Conservation (phyloP, 1,140 invertebrate genomes). For the Mactra quadrangularis region DNA sequence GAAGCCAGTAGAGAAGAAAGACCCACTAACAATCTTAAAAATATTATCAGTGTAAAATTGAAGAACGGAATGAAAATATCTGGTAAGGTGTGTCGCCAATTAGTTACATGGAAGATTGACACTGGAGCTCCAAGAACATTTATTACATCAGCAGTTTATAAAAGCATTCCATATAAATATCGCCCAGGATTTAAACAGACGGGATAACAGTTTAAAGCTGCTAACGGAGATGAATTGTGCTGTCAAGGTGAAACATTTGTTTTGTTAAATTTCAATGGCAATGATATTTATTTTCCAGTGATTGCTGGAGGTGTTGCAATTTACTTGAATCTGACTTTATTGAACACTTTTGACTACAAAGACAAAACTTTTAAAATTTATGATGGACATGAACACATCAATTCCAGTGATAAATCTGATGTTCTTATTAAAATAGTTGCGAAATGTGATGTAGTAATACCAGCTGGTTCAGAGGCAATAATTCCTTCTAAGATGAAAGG, state of each 20-base stretch:
- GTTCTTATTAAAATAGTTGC: no score
- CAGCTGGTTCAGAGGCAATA: no score
- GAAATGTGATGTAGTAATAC: no score
- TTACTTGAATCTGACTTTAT: no score
- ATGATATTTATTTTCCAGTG: slow-evolving; percentile 50
- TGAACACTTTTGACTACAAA: no score
- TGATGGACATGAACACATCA: no score
- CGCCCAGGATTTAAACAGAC: slow-evolving; percentile 50
- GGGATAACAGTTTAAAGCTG: slow-evolving; percentile 29
- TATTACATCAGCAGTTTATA: slow-evolving; percentile 38
- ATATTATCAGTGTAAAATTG: not conserved
- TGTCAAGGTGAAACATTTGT: slow-evolving; percentile 31
- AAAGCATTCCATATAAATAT: slow-evolving; percentile 27
- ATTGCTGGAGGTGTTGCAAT: slow-evolving; percentile 63
- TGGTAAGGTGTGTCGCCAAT: slow-evolving; percentile 44
- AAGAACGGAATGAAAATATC: slow-evolving; percentile 49
- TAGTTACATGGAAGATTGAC: slow-evolving; percentile 63
- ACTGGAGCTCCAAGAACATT: slow-evolving; percentile 61
- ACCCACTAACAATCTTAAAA: no score
- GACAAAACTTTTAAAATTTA: no score
- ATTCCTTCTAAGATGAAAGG: no score
- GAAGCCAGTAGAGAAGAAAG: not conserved
- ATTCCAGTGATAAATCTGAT: no score
- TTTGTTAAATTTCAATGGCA: slow-evolving; percentile 39
- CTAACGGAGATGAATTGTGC: slow-evolving; percentile 18